Conservation (phyloP, 2,888 invertebrate genomes). For the Drosophila meridiana region DNA sequence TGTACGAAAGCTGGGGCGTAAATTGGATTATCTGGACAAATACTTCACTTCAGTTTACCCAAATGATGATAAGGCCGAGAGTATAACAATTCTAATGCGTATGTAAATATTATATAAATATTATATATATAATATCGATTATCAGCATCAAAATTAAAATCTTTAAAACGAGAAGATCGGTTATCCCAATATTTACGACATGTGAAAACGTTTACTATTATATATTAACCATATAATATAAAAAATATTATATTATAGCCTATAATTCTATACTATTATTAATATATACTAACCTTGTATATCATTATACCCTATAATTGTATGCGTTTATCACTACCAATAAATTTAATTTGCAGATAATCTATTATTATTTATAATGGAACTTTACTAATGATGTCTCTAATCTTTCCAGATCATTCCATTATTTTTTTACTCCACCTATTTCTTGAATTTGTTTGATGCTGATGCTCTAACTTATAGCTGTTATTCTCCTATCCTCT, state of each 20-base stretch:
- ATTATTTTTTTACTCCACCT: neutral
- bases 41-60: neutral
- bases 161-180: neutral
- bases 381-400: neutral
- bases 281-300: too few relatives aligned
- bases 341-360: neutral
- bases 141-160: neutral
- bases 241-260: too few relatives aligned
- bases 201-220: neutral
- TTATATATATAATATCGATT: too few relatives aligned
- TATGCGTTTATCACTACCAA: neutral
- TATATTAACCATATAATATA: neutral
- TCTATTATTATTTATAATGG: neutral
- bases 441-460: neutral
- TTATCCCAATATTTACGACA: neutral
- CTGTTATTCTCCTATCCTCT: neutral
- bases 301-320: too few relatives aligned
- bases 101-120: neutral
- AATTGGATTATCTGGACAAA: neutral
- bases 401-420: neutral
- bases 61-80: neutral
- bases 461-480: neutral
- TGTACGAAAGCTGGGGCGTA: too few relatives aligned
- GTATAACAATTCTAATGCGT: neutral
- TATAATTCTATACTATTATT: too few relatives aligned